A percentile compares a stretch with the other conserved stretches of the same genome.
Conservation (phyloP, 2,797 vertebrate species). For the Chrysocyon brachyurus region DNA sequence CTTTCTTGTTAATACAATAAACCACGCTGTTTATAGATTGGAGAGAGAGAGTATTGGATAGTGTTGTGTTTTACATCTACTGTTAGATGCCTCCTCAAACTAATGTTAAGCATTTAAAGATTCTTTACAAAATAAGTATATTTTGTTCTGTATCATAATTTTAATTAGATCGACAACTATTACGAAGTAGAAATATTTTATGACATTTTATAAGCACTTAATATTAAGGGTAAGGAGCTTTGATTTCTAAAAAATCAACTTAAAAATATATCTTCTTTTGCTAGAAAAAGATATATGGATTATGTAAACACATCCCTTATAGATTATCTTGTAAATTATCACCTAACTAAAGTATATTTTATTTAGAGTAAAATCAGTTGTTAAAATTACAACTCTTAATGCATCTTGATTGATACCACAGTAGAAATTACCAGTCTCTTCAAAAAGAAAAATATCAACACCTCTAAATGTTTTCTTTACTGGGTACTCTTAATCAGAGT, state of each 20-base stretch:
- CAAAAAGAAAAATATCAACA: background rate
- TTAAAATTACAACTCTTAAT: background rate
- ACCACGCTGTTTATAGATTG: background rate
- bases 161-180: conserved; percentile 19
- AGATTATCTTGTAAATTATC: background rate
- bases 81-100: background rate
- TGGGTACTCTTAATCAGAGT: background rate
- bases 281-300: conserved; percentile 30
- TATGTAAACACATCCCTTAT: background rate
- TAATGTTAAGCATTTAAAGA: conserved; percentile 28
- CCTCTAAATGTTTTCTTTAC: conserved; percentile 36
- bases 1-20: background rate
- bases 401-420: background rate
- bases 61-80: background rate
- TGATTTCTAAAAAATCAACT: conserved; percentile 40
- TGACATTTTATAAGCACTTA: conserved; percentile 63
- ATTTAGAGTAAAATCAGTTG: background rate
- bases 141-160: conserved; percentile 38
- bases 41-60: background rate
- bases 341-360: background rate
- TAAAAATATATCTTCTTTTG: background rate
- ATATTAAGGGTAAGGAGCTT: conserved; percentile 21
- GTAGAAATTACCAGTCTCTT: background rate
- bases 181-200: conserved; percentile 64
- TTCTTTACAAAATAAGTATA: background rate